Conservation (phyloP, 2,797 vertebrate species). For the Nannoperca obscura region DNA sequence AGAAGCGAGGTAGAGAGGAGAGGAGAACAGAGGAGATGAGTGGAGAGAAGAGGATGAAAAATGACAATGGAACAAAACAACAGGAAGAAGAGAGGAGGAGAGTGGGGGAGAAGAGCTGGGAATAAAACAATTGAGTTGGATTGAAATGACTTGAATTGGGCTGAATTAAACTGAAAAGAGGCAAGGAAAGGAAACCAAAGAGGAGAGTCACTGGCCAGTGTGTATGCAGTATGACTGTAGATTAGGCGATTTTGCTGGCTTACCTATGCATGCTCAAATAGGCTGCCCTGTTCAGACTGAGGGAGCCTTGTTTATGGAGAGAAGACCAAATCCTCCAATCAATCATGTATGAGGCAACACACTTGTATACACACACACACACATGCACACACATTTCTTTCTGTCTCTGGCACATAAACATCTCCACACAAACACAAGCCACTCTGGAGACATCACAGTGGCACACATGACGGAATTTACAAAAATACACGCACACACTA, state of each 20-base stretch:
- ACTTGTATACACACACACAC: conserved; percentile 15
- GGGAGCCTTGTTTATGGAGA: conserved; percentile 76
- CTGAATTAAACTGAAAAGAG: conserved; percentile 49
- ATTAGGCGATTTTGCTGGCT: conserved; percentile 58
- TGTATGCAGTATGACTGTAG: conserved; percentile 65
- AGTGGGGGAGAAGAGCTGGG: conserved; percentile 9
- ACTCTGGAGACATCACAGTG: conserved; percentile 64
- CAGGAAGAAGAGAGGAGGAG: conserved; percentile 33
- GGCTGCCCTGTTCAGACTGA: conserved; percentile 63
- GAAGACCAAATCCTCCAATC: conserved; percentile 62
- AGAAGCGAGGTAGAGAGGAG: conserved; percentile 45
- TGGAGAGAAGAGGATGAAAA: conserved; percentile 53
- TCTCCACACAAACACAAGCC: conserved; percentile 40
- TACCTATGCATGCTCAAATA: conserved; percentile 60
- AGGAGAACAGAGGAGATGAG: conserved; percentile 60
- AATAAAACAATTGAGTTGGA: conserved; percentile 57
- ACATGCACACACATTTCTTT: not conserved
- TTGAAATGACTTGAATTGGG: conserved; percentile 48
- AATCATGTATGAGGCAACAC: conserved; percentile 69
- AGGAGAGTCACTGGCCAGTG: conserved; percentile 37
- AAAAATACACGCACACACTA: conserved; percentile 46
- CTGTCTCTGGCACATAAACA: conserved; percentile 13
- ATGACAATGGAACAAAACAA: conserved; percentile 67
- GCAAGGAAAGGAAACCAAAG: not conserved
- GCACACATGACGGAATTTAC: conserved; percentile 47